These are phyloP conservation scores for Poeciliopsis gracilis DNA, from an alignment of 2,797 vertebrate species.

Conservation along the genomic window DNA sequence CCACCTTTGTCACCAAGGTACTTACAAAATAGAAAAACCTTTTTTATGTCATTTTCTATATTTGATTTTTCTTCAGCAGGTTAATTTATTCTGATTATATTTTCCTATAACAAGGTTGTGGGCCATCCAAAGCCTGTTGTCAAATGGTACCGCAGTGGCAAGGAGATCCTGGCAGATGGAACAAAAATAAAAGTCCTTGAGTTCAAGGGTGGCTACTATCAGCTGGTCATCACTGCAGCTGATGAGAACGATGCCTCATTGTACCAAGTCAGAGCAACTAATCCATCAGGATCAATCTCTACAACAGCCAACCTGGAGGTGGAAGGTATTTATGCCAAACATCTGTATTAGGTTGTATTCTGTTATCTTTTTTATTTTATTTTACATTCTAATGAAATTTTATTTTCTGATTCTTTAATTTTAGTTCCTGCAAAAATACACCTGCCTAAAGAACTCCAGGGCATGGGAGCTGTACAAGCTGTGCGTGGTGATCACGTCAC, in stretches of 20 bases:
- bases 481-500: conserved; percentile 92
- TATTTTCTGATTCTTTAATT: conserved; percentile 52
- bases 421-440: conserved; percentile 97
- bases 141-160: conserved; percentile 97
- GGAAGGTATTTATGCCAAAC: conserved; percentile 86
- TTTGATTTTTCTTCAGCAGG: neutral
- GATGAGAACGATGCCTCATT: conserved; percentile 91
- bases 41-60: neutral
- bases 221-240: conserved; percentile 89
- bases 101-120: conserved; percentile 76
- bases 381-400: neutral
- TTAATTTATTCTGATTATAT: conserved; percentile 12
- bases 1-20: conserved; percentile 95
- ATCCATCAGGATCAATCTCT: conserved; percentile 95
- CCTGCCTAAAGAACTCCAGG: conserved; percentile 94
- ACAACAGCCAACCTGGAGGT: conserved; percentile 93
- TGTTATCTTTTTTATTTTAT: neutral
- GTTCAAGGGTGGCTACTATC: conserved; percentile 97
- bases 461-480: conserved; percentile 97
- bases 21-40: neutral
- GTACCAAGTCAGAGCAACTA: conserved; percentile 98
- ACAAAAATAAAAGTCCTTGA: conserved; percentile 94
- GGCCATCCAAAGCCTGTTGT: conserved; percentile 94
- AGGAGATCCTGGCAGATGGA: conserved; percentile 95
- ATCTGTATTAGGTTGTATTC: neutral